These are phyloP conservation scores for Plebejus argus DNA, from an alignment of 2,888 invertebrate genomes.

Conservation along the genomic window DNA sequence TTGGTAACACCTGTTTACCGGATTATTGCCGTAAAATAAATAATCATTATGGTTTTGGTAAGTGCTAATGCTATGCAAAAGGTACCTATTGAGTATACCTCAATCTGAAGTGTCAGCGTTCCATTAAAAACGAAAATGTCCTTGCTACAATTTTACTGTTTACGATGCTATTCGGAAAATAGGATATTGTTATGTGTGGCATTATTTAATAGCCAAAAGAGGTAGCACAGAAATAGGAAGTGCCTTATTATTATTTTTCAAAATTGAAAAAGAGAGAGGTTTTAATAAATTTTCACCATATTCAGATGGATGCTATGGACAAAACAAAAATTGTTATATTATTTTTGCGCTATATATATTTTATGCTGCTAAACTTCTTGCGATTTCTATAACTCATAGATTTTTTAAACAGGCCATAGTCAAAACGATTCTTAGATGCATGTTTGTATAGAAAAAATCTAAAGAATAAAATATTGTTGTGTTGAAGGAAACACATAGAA, in stretches of 20 bases:
- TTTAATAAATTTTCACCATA: background rate
- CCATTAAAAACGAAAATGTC: slow-evolving; percentile 27
- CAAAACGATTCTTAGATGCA: slow-evolving; percentile 23
- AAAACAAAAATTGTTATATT: slow-evolving; percentile 25
- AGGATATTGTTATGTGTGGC: slow-evolving; percentile 22
- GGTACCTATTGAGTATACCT: slow-evolving; percentile 18
- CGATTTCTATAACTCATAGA: slow-evolving; percentile 7
- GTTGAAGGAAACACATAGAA: too few species aligned
- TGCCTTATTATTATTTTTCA: background rate
- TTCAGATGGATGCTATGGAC: background rate
- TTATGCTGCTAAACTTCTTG: background rate
- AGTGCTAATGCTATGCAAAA: too few species aligned
- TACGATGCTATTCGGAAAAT: background rate
- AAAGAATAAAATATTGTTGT: slow-evolving; percentile 10
- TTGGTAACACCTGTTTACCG: too few species aligned
- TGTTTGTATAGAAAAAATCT: background rate
- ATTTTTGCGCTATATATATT: slow-evolving; percentile 17
- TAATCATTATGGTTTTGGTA: too few species aligned
- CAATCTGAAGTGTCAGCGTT: slow-evolving; percentile 3
- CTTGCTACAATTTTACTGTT: slow-evolving; percentile 24
- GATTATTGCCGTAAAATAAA: too few species aligned
- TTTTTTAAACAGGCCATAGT: slow-evolving; percentile 26
- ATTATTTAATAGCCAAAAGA: background rate
- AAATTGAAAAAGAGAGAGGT: background rate
- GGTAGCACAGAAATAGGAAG: background rate